Conservation (phyloP, 2,113 vertebrate species). For the Mungos mungo region DNA sequence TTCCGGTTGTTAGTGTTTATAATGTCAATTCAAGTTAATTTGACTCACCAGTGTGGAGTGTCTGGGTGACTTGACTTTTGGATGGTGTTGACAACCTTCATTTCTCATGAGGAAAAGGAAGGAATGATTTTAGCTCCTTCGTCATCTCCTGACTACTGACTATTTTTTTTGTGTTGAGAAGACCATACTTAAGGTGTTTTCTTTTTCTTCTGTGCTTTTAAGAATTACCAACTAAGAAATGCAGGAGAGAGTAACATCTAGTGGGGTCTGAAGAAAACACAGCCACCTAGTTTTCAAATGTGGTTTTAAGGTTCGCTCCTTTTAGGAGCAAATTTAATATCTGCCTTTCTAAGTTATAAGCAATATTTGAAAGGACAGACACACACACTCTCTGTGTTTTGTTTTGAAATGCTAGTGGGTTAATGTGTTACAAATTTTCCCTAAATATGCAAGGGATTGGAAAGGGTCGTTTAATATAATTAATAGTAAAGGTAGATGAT, state of each 20-base stretch:
- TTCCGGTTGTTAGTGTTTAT: slow-evolving; percentile 5
- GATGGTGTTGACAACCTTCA: neutral
- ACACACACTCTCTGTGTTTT: neutral
- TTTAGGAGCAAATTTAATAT: neutral
- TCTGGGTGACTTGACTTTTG: neutral
- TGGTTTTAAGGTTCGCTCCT: neutral
- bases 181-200: neutral
- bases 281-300: neutral
- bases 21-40: neutral
- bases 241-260: neutral
- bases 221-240: slow-evolving; percentile 1
- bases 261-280: neutral
- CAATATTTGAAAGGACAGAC: slow-evolving; percentile 19
- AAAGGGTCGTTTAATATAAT: neutral
- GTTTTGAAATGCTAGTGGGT: neutral
- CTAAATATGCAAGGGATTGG: neutral
- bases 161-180: neutral
- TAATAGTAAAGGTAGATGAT: neutral
- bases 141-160: neutral
- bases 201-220: neutral
- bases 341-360: neutral
- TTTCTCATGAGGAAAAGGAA: neutral
- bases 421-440: neutral
- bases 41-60: neutral
- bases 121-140: neutral